Percentiles rank a stretch among this genome's conserved stretches.
phyloP scores from a whole-genome alignment of 2,888 invertebrate genomes.

The Asteroscopus sphinx region DNA sequence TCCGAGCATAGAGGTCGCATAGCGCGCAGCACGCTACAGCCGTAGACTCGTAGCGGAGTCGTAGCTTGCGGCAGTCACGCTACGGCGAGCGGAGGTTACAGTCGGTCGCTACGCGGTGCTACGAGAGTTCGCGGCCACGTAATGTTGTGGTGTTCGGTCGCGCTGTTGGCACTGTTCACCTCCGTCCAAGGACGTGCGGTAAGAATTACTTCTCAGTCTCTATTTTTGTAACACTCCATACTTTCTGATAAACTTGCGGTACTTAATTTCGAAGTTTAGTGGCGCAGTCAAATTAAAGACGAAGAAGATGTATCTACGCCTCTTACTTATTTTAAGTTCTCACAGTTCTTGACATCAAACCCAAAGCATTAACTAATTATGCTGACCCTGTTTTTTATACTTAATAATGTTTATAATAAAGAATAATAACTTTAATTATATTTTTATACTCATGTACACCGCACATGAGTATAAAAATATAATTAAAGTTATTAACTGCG shows the following conservation, averaged over 20 bases:
- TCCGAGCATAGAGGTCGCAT: conserved; percentile 62
- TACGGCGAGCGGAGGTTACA: conserved; percentile 73
- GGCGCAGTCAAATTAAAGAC: conserved; percentile 26
- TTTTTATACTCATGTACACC: too few species aligned
- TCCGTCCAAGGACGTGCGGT: conserved; percentile 87
- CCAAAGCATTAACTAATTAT: too few species aligned
- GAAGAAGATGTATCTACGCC: conserved; percentile 7
- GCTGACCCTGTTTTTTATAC: too few species aligned
- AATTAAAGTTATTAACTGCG: too few species aligned
- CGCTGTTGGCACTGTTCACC: conserved; percentile 81
- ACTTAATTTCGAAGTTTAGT: conserved; percentile 56
- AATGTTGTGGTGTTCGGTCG: conserved; percentile 81
- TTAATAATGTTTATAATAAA: too few species aligned
- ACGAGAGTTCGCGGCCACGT: conserved; percentile 72
- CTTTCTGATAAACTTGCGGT: conserved; percentile 42
- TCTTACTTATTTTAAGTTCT: conserved; percentile 14
- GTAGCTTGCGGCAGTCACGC: conserved; percentile 86
- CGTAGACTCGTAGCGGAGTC: conserved; percentile 62
- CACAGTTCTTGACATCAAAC: not conserved
- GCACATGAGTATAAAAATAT: too few species aligned
- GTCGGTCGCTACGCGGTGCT: conserved; percentile 74
- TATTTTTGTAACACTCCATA: conserved; percentile 36
- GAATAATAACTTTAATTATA: too few species aligned
- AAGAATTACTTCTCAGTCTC: conserved; percentile 70
- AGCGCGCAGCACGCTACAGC: conserved; percentile 49